Evolutionary conservation across 2,113 vertebrate species (phyloP), one percentile per base, ranked within the genome.

Genomic region (Pterophyllum scalare): DNA sequence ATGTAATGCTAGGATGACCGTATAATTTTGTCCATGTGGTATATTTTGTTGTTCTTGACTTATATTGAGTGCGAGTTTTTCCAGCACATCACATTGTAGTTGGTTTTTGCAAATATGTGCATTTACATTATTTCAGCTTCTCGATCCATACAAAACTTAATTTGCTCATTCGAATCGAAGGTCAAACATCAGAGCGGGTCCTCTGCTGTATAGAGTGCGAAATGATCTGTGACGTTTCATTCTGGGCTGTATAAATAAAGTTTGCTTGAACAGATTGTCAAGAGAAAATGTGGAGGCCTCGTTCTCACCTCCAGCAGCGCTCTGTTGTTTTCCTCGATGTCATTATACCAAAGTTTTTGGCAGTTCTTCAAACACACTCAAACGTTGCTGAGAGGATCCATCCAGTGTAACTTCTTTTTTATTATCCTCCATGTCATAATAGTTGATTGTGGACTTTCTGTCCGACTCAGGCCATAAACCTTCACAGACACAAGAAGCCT

Each of bases 401-500:
- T 85, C 83, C 83, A 31, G 52, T 81, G 65, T 77, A 58, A 65
- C 59, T 1, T 17, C 81, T 49, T 75, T 33, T 49, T 65, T 83
- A 35, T 87, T 72, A 80, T 88, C 78, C 82, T 83, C 65, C 20
- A 2, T 83, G 78, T 90, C 79, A 70, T 75, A 54, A 87, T 64
- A 8, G 81, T 84, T 86, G 89, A 90, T 85, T 81, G 79, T 89
- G 87, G 75, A 80, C 89, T 91, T 83, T 89, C 24, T 77, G 78
- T 52, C 79, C 17, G 59, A 88, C 88, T 88, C 88, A 61, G 80
- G 81, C 85, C 83, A 74, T 89, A 92, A 92, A 93, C 79, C 65
- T 81, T 79, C 79, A 81, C 81, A 79, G 84, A 85, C 28, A 85
- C 77, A 77, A 62, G 84, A 89, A 59, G 85, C 85, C 91, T 92